A percentile compares a stretch with the other conserved stretches of the same genome.
These are phyloP conservation scores for Bombus pascuorum DNA, from an alignment of 1,140 invertebrate genomes.

Conservation along the genomic window DNA sequence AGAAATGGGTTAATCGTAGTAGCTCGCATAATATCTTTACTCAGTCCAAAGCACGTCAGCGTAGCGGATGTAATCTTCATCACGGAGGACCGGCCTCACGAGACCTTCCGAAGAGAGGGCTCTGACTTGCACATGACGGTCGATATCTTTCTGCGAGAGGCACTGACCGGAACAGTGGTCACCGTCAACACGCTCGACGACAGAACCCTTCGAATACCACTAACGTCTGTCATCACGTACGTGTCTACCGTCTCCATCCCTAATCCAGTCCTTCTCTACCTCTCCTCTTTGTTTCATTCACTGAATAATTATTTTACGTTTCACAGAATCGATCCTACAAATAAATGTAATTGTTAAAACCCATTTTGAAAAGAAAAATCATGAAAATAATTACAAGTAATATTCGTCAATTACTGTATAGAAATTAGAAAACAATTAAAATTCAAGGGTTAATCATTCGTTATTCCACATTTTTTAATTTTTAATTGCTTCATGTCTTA, in stretches of 20 bases:
- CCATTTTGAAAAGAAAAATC: not conserved
- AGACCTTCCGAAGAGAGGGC: conserved; percentile 88
- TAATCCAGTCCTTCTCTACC: not conserved
- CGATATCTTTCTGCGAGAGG: conserved; percentile 85
- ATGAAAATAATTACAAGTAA: not conserved
- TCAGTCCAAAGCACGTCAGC: conserved; percentile 53
- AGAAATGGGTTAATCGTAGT: conserved; percentile 56
- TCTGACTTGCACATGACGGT: conserved; percentile 86
- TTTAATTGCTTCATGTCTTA: not conserved
- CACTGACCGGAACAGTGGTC: conserved; percentile 86
- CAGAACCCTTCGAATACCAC: conserved; percentile 85
- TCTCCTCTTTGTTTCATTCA: not conserved
- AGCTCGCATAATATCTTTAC: conserved; percentile 54
- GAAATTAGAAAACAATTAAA: too few relatives aligned
- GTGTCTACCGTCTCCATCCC: conserved; percentile 37
- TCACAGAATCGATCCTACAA: not conserved
- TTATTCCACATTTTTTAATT: too few relatives aligned
- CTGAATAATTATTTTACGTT: not conserved
- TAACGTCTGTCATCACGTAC: conserved; percentile 87
- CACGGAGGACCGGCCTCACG: conserved; percentile 91
- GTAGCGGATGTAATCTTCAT: conserved; percentile 93
- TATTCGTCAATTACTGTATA: too few relatives aligned
- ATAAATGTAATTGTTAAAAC: not conserved
- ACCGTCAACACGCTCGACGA: conserved; percentile 87
- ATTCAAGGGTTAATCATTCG: too few relatives aligned